Percentiles rank a stretch among this genome's conserved stretches.
Conservation (phyloP, 2,888 invertebrate genomes). For the Drosophila helvetica region DNA sequence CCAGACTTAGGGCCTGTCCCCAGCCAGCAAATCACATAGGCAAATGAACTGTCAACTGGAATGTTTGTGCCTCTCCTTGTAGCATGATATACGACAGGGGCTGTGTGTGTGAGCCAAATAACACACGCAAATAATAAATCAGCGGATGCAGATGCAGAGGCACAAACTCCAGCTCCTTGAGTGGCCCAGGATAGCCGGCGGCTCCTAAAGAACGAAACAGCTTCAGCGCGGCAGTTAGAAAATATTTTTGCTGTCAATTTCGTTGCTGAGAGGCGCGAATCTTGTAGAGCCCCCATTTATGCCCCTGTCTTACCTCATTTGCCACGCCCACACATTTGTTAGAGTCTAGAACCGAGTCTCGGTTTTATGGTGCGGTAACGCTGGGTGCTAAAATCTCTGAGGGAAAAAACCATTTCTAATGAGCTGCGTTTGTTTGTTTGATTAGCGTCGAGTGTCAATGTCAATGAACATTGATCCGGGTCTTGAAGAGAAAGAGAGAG, state of each 20-base stretch:
- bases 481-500: conserved; percentile 23
- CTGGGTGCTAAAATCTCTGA: conserved; percentile 21
- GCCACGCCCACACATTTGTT: conserved; percentile 72
- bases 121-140: conserved; percentile 59
- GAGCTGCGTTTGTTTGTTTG: conserved; percentile 45
- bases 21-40: conserved; percentile 57
- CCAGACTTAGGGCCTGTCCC: conserved; percentile 4
- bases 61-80: conserved; percentile 39
- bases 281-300: conserved; percentile 10
- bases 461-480: conserved; percentile 21
- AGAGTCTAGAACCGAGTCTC: conserved; percentile 11
- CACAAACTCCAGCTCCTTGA: conserved; percentile 24
- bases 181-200: neutral
- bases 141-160: conserved; percentile 23
- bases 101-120: conserved; percentile 66
- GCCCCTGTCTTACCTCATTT: conserved; percentile 46
- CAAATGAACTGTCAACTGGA: conserved; percentile 77
- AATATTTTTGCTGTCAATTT: conserved; percentile 69
- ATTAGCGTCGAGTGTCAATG: conserved; percentile 18
- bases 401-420: conserved; percentile 26
- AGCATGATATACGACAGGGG: conserved; percentile 66
- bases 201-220: conserved; percentile 8
- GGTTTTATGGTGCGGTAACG: conserved; percentile 7
- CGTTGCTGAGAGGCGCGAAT: conserved; percentile 48
- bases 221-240: conserved; percentile 57